These are phyloP conservation scores for Orchesella flavescens DNA, from an alignment of 2,888 invertebrate species.

Conservation along the genomic window DNA sequence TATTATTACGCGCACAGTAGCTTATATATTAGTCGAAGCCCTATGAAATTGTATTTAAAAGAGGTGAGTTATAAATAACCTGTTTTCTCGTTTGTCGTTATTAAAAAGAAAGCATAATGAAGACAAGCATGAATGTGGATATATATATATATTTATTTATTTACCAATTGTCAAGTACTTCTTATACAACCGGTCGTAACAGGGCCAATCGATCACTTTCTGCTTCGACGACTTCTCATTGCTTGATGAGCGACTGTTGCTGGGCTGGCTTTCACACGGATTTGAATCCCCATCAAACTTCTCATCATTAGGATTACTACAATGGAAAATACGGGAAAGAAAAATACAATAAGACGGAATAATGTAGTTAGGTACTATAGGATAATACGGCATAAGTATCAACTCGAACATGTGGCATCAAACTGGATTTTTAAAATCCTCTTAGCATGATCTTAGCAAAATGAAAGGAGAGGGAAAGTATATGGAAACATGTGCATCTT, in stretches of 20 bases:
- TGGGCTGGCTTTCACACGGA: slow-evolving; percentile 75
- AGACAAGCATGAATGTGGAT: background rate
- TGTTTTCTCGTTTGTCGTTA: too few relatives aligned
- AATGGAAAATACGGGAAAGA: slow-evolving; percentile 65
- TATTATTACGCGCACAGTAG: too few relatives aligned
- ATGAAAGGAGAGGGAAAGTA: background rate
- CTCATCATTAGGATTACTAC: slow-evolving; percentile 92
- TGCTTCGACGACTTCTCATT: slow-evolving; percentile 76
- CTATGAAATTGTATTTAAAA: too few relatives aligned
- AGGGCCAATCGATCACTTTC: slow-evolving; percentile 93
- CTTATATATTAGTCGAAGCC: too few relatives aligned
- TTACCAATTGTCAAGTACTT: slow-evolving; percentile 93
- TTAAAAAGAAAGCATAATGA: background rate
- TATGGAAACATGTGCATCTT: background rate
- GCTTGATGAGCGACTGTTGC: slow-evolving; percentile 64
- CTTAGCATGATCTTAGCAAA: slow-evolving; percentile 5
- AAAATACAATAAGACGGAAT: background rate
- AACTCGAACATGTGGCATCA: background rate
- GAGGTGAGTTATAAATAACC: too few relatives aligned
- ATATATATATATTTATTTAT: slow-evolving; percentile 79
- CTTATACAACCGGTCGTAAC: slow-evolving; percentile 93
- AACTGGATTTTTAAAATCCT: slow-evolving; percentile 16
- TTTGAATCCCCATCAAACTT: slow-evolving; percentile 81
- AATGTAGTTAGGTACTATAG: background rate
- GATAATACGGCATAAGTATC: background rate